Percentiles rank a stretch among this genome's conserved stretches.
These are phyloP conservation scores for Sicus ferrugineus DNA, from an alignment of 2,888 invertebrate genomes.

Conservation along the genomic window DNA sequence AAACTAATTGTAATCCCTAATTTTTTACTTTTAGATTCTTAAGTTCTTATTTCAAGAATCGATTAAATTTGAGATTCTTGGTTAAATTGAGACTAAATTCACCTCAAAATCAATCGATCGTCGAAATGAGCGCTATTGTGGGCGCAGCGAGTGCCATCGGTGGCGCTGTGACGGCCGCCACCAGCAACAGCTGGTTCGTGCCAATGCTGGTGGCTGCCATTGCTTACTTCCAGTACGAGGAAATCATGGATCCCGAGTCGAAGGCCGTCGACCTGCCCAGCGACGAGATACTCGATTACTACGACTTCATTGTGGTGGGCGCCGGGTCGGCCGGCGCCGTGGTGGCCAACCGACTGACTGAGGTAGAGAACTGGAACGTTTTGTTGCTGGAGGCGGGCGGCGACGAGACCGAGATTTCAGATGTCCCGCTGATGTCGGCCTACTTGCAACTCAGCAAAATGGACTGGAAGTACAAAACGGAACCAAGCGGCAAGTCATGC, in stretches of 20 bases:
- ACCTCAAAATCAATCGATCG: too few species aligned
- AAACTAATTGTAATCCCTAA: too few species aligned
- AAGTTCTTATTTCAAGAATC: too few species aligned
- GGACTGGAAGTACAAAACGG: slow-evolving; percentile 94
- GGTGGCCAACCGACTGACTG: slow-evolving; percentile 82
- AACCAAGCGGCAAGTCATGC: slow-evolving; percentile 83
- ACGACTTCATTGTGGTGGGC: slow-evolving; percentile 87
- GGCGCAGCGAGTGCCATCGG: slow-evolving; percentile 73
- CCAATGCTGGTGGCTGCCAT: slow-evolving; percentile 85
- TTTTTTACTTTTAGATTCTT: too few species aligned
- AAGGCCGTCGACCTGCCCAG: slow-evolving; percentile 76
- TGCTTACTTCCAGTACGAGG: slow-evolving; percentile 88
- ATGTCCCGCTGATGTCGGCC: slow-evolving; percentile 86
- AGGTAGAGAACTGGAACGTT: slow-evolving; percentile 81
- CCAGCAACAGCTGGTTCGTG: slow-evolving; percentile 80
- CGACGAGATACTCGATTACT: slow-evolving; percentile 70
- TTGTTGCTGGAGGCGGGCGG: slow-evolving; percentile 86
- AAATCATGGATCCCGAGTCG: slow-evolving; percentile 83
- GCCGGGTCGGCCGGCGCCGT: slow-evolving; percentile 90
- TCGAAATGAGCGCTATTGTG: slow-evolving; percentile 72
- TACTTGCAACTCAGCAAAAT: slow-evolving; percentile 86
- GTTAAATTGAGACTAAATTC: too few species aligned
- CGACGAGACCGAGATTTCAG: slow-evolving; percentile 89
- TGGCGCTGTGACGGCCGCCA: slow-evolving; percentile 73
- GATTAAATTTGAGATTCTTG: too few species aligned